A percentile compares a stretch with the other conserved stretches of the same genome.
phyloP scores from a whole-genome alignment of 2,113 vertebrate species.

The Hipposideros armiger region DNA sequence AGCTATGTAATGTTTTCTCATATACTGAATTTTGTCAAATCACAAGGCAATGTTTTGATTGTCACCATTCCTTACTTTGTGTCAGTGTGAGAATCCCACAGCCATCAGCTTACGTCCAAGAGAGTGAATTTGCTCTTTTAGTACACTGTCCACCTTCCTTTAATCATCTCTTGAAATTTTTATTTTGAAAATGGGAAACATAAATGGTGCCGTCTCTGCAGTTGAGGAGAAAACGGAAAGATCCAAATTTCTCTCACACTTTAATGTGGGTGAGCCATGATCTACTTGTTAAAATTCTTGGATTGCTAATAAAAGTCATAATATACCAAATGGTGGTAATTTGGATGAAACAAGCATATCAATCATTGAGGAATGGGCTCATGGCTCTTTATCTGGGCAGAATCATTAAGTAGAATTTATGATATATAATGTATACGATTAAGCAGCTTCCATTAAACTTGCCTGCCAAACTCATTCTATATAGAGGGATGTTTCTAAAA shows the following conservation, averaged over 20 bases:
- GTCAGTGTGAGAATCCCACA: background rate
- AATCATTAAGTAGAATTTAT: slow-evolving; percentile 81
- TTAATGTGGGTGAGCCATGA: slow-evolving; percentile 72
- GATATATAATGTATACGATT: slow-evolving; percentile 77
- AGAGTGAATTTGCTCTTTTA: slow-evolving; percentile 37
- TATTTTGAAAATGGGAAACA: slow-evolving; percentile 74
- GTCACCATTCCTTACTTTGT: background rate
- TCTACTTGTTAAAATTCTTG: slow-evolving; percentile 82
- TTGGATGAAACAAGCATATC: slow-evolving; percentile 81
- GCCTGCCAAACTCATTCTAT: slow-evolving; percentile 68
- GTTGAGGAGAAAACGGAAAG: slow-evolving; percentile 65
- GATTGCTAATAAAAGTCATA: slow-evolving; percentile 83
- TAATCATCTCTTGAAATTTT: slow-evolving; percentile 52
- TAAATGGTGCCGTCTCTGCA: slow-evolving; percentile 55
- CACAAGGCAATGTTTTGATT: slow-evolving; percentile 16
- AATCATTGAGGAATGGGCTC: slow-evolving; percentile 79
- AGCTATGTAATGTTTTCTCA: slow-evolving; percentile 36
- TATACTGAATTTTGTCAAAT: slow-evolving; percentile 26
- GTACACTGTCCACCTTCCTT: slow-evolving; percentile 43
- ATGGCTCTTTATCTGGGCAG: slow-evolving; percentile 81
- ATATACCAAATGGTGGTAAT: slow-evolving; percentile 83
- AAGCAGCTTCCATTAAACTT: slow-evolving; percentile 78
- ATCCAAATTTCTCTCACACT: slow-evolving; percentile 74
- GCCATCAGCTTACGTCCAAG: background rate
- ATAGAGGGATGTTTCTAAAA: slow-evolving; percentile 42